Evolutionary conservation across 2,113 vertebrate species (phyloP).

Genomic region (Morone saxatilis): DNA sequence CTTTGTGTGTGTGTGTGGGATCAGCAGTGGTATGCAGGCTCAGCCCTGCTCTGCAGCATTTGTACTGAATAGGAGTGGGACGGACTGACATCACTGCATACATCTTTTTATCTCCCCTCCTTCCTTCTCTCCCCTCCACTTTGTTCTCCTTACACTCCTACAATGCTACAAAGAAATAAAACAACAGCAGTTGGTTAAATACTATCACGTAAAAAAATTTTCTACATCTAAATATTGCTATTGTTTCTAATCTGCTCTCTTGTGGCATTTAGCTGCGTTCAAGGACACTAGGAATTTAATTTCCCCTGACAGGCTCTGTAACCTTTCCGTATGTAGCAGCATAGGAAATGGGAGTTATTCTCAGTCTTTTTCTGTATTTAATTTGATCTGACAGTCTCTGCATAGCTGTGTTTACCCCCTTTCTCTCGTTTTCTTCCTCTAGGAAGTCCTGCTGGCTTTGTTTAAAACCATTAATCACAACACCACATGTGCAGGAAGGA

Average conservation of each 20-base stretch:
- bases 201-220: neutral
- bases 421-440: conserved; percentile 9
- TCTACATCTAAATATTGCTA: neutral
- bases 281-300: conserved; percentile 21
- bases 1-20: conserved; percentile 43
- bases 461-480: conserved; percentile 40
- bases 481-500: conserved; percentile 65
- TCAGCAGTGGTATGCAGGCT: conserved; percentile 64
- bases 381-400: neutral
- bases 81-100: conserved; percentile 75
- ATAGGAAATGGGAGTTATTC: neutral
- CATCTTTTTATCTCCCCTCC: conserved; percentile 31
- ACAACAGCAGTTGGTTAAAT: neutral
- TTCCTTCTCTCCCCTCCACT: conserved; percentile 6
- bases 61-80: conserved; percentile 76
- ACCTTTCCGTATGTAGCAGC: conserved; percentile 12
- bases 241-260: conserved; percentile 16
- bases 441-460: conserved; percentile 60
- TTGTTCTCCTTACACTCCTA: neutral
- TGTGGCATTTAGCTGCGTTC: conserved; percentile 23
- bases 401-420: neutral
- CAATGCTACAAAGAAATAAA: neutral
- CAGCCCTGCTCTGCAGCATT: conserved; percentile 63
- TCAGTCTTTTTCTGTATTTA: conserved; percentile 1
- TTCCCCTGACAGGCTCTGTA: conserved; percentile 32